Evolutionary conservation across 2,888 invertebrate species (phyloP), one percentile per base, ranked within the genome.

Genomic region (Pheosia gnoma): DNA sequence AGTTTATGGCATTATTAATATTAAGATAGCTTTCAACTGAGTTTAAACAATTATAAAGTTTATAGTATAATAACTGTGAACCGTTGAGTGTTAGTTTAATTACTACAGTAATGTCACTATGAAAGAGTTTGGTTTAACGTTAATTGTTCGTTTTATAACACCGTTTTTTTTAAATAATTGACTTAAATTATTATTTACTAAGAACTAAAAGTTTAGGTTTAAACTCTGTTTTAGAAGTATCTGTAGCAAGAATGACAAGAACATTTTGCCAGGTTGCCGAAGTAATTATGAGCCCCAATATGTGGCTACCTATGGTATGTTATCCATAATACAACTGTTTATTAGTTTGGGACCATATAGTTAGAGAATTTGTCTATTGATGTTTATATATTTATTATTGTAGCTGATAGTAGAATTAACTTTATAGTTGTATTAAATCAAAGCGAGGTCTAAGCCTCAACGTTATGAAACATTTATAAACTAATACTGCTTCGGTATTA

Each of bases 1-100:
- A 70, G 75, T 83, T 85, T 80, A 81, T 70, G 62, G 68, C 54
- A 57, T 60, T 69, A 70, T 77, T 77, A 43, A 9, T 68, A 75
- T 77, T 68, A 68, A 70, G 66, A 66, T 54, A 67, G 66, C 67
- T 75, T 78, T 70, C 57, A 70, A 70, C 77, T 73, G 74, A 67
- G 66, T 63, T 60, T 63, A 72, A 68, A 72, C 66, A 72, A 74
- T 74, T 63, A 69, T 66, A 59, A 57, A 10, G 49, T 47, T 47
- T 11, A 47, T 37, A 7, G 57, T 25, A 60, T 9, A 4, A 9
- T 47, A 11, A 4, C 47, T 47, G 47, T 11, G 47, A 47, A 47
- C 39, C 4, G 39, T 39, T 9, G 43, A 43, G 43, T 51, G 51
- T 25, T 51, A 25, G 51, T 51, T 51, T 51, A 51, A 51, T 25